These are phyloP conservation scores for Mythimna pallens DNA, from an alignment of 2,888 invertebrate genomes.

Conservation along the genomic window DNA sequence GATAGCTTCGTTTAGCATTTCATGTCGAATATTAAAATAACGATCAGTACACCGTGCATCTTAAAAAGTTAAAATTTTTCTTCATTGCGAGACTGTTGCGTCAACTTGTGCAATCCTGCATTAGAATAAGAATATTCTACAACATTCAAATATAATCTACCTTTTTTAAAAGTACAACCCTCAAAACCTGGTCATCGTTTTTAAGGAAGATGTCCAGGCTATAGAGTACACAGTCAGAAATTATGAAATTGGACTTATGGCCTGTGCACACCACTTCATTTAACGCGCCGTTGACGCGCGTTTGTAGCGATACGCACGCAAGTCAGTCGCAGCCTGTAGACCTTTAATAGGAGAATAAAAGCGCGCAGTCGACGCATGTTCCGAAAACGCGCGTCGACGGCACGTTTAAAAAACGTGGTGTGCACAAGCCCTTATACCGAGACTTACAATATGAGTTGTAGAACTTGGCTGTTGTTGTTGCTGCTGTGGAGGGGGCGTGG, in stretches of 20 bases:
- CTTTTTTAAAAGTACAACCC: not conserved
- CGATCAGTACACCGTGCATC: too few relatives aligned
- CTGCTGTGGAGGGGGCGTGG: conserved; percentile 64
- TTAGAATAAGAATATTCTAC: too few relatives aligned
- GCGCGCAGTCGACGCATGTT: too few relatives aligned
- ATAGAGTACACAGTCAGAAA: not conserved
- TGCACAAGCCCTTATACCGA: not conserved
- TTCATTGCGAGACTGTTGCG: not conserved
- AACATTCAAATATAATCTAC: not conserved
- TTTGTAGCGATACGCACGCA: too few relatives aligned
- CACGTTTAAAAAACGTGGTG: too few relatives aligned
- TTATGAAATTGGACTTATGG: not conserved
- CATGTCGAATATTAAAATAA: too few relatives aligned
- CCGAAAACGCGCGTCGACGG: too few relatives aligned
- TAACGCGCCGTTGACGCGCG: too few relatives aligned
- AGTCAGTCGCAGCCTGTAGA: too few relatives aligned
- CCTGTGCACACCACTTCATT: too few relatives aligned
- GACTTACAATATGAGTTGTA: conserved; percentile 76
- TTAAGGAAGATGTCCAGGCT: not conserved
- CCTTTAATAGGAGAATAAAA: too few relatives aligned
- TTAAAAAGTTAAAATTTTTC: not conserved
- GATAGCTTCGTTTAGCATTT: too few relatives aligned
- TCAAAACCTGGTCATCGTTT: not conserved
- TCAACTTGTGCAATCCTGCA: not conserved
- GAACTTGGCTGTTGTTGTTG: conserved; percentile 71